Conservation (phyloP, 1,140 invertebrate genomes). For the Gryllus bimaculatus region DNA sequence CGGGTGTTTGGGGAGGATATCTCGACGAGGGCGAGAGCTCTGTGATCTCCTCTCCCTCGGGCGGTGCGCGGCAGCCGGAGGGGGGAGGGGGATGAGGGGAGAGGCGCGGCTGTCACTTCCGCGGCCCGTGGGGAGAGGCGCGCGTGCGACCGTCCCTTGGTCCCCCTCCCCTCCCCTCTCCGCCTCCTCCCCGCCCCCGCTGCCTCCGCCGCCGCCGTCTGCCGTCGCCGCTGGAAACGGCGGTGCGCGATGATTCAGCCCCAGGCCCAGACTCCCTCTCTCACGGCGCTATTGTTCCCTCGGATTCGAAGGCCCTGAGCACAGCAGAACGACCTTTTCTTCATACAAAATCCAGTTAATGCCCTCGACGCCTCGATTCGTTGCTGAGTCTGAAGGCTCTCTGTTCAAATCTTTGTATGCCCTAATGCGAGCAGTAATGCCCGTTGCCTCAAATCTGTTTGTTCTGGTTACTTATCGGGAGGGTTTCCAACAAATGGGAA, state of each 20-base stretch:
- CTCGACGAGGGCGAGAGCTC: too few relatives aligned
- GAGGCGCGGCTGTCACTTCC: neutral
- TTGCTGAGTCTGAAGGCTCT: too few relatives aligned
- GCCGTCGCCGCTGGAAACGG: neutral
- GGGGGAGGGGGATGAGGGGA: too few relatives aligned
- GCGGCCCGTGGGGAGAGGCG: neutral
- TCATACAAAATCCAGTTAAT: too few relatives aligned
- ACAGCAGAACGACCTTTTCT: too few relatives aligned
- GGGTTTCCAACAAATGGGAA: neutral
- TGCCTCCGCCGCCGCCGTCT: neutral
- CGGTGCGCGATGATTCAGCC: neutral
- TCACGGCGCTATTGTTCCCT: neutral
- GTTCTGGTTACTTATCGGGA: neutral
- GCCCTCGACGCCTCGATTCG: too few relatives aligned
- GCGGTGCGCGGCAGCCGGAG: neutral
- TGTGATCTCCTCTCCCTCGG: neutral
- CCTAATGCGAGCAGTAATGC: too few relatives aligned
- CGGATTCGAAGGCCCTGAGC: neutral
- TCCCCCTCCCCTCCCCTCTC: neutral
- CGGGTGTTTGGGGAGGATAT: too few relatives aligned
- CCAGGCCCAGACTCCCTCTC: neutral
- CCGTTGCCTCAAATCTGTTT: neutral
- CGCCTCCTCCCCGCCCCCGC: too few relatives aligned
- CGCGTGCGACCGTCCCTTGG: neutral
- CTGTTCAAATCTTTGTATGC: too few relatives aligned